Conservation (phyloP, 2,888 invertebrate genomes). For the Acleris laterana region DNA sequence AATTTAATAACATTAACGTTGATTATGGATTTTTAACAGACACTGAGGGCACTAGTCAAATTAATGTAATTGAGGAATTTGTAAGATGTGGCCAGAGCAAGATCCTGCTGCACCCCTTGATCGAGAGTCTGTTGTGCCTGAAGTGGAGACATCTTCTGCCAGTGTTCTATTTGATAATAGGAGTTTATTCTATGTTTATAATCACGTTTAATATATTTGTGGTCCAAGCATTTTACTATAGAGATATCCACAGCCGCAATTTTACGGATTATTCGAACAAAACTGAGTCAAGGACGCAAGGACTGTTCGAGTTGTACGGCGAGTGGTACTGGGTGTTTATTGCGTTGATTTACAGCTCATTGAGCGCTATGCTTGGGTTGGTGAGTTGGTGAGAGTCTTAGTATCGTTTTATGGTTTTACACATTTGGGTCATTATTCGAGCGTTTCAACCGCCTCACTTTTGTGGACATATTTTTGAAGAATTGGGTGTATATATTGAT, state of each 20-base stretch:
- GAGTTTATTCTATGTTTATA: constrained; percentile 7
- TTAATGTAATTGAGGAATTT: constrained; percentile 16
- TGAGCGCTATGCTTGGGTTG: background rate
- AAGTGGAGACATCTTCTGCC: constrained; percentile 12
- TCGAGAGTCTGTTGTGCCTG: constrained; percentile 14
- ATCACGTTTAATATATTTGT: constrained; percentile 3
- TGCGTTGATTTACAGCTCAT: background rate
- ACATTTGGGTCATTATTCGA: too few relatives aligned
- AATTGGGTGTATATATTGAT: too few relatives aligned
- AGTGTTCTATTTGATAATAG: background rate
- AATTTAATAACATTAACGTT: background rate
- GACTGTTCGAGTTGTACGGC: background rate
- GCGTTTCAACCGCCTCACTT: too few relatives aligned
- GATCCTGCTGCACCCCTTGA: constrained; percentile 7
- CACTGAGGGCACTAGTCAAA: background rate
- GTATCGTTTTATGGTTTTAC: too few relatives aligned
- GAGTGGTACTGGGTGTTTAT: background rate
- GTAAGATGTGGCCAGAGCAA: constrained; percentile 15
- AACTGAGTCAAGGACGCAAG: background rate
- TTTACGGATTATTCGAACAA: background rate
- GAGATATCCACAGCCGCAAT: background rate
- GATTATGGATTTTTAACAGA: background rate
- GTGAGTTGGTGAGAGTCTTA: background rate
- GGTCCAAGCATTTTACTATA: background rate
- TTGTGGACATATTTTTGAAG: too few relatives aligned